Evolutionary conservation across 1,140 invertebrate genomes (phyloP).

Genomic region (Drosophila albomicans): DNA sequence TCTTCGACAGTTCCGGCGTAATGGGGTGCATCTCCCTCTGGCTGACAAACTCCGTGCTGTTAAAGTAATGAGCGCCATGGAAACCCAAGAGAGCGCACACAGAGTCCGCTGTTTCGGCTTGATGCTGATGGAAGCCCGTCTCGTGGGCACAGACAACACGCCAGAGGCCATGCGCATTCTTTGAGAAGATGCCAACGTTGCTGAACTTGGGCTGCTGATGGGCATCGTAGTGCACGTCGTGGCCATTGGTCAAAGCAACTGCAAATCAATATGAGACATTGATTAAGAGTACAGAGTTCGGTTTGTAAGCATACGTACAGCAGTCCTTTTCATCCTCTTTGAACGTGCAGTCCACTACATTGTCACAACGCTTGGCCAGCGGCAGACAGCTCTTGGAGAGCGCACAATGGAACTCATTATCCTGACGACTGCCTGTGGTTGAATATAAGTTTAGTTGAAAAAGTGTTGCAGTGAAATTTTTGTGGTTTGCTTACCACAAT

Average conservation of each 20-base stretch:
- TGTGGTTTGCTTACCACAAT: slow-evolving; percentile 87
- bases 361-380: slow-evolving; percentile 87
- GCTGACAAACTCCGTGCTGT: slow-evolving; percentile 60
- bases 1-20: slow-evolving; percentile 62
- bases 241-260: slow-evolving; percentile 89
- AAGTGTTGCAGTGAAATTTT: neutral
- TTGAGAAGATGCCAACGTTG: slow-evolving; percentile 87
- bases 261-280: slow-evolving; percentile 62
- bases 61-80: slow-evolving; percentile 68
- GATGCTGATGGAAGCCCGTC: slow-evolving; percentile 67
- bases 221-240: slow-evolving; percentile 86
- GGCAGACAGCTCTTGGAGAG: slow-evolving; percentile 86
- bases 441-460: neutral
- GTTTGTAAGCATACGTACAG: slow-evolving; percentile 85
- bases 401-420: slow-evolving; percentile 70
- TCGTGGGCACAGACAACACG: slow-evolving; percentile 87
- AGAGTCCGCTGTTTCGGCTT: slow-evolving; percentile 54
- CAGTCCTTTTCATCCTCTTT: slow-evolving; percentile 91
- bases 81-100: slow-evolving; percentile 77
- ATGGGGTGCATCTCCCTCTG: slow-evolving; percentile 63
- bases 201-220: slow-evolving; percentile 87
- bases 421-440: slow-evolving; percentile 54
- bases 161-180: slow-evolving; percentile 87
- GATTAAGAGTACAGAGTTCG: neutral
- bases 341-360: slow-evolving; percentile 87